These are phyloP conservation scores for Montipora foliosa DNA, from an alignment of 64 coral and sea anemone genomes.

Conservation along the genomic window DNA sequence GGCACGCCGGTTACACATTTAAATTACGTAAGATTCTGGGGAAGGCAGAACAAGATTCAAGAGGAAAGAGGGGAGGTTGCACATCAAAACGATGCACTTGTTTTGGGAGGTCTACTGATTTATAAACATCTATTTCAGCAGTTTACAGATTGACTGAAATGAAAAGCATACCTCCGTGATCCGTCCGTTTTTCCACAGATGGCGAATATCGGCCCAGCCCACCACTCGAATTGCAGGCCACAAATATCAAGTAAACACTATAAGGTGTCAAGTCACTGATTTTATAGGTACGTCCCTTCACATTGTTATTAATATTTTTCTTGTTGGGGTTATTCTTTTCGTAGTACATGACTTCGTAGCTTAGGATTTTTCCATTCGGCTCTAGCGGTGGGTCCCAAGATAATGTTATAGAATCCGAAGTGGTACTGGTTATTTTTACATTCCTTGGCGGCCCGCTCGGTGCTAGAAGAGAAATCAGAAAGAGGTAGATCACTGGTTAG, in stretches of 20 bases:
- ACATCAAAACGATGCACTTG: no score
- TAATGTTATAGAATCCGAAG: slow-evolving; percentile 20
- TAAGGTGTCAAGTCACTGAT: slow-evolving; percentile 31
- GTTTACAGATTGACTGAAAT: background rate
- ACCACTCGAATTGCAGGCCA: slow-evolving; percentile 29
- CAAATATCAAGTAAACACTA: slow-evolving; percentile 39
- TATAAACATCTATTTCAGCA: no score
- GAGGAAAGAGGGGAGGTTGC: no score
- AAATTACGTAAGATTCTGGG: no score
- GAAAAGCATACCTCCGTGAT: slow-evolving; percentile 27
- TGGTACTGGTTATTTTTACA: slow-evolving; percentile 18
- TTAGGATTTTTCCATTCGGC: slow-evolving; percentile 67
- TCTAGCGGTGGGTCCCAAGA: slow-evolving; percentile 61
- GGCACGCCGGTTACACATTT: no score
- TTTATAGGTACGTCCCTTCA: background rate
- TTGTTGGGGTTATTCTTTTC: background rate
- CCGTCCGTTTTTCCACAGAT: background rate
- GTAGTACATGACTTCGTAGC: background rate
- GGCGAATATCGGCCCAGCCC: slow-evolving; percentile 46
- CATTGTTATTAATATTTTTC: background rate
- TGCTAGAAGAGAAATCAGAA: slow-evolving; percentile 19
- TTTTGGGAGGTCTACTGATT: no score
- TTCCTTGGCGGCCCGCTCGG: slow-evolving; percentile 74
- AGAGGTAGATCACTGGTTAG: background rate
- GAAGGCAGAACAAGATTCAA: no score